These are phyloP conservation scores for Mobula hypostoma DNA, from an alignment of 2,113 vertebrate genomes.

Conservation along the genomic window DNA sequence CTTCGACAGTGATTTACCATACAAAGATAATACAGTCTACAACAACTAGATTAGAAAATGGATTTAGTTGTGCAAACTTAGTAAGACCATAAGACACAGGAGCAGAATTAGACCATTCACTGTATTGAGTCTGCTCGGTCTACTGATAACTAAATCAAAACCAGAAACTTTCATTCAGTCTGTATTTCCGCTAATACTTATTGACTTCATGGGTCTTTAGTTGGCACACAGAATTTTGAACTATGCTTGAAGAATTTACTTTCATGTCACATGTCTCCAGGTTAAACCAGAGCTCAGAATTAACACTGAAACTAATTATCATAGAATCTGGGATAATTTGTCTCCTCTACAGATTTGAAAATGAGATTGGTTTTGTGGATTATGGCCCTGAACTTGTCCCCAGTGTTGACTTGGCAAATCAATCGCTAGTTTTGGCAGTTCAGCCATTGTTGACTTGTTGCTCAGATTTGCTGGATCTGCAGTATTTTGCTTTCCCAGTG, in stretches of 20 bases:
- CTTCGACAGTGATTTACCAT: background rate
- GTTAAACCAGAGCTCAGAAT: background rate
- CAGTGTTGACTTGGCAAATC: no score
- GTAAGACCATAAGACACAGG: no score
- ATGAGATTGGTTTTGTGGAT: background rate
- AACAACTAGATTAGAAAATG: background rate
- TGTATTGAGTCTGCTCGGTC: no score
- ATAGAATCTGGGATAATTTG: background rate
- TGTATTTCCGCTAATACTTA: background rate
- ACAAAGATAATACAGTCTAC: background rate
- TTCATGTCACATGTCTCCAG: background rate
- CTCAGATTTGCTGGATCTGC: no score
- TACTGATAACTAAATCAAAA: background rate
- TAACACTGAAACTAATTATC: background rate
- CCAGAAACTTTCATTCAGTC: background rate
- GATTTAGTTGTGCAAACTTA: background rate
- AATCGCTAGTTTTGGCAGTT: no score
- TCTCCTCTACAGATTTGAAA: background rate
- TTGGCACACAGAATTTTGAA: background rate
- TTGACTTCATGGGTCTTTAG: background rate
- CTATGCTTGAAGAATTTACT: background rate
- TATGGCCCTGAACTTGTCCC: no score
- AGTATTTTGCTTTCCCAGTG: no score
- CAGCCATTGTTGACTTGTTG: no score
- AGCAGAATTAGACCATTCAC: no score